Percentiles rank a stretch among this genome's conserved stretches.
These are phyloP conservation scores for Entomobrya multifasciata DNA, from an alignment of 2,888 invertebrate species.

Conservation along the genomic window DNA sequence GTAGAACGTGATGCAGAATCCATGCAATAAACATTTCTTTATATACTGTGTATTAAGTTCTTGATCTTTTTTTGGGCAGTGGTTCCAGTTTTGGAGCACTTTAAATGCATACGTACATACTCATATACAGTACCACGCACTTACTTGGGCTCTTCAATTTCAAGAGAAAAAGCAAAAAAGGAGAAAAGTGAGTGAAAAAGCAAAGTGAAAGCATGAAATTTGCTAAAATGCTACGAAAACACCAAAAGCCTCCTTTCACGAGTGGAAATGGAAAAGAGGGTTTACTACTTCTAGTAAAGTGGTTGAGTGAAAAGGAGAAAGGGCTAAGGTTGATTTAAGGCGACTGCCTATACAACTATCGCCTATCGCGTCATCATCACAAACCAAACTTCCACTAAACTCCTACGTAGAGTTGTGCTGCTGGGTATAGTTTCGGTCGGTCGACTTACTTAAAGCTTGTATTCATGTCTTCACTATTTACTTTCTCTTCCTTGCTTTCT, in stretches of 20 bases:
- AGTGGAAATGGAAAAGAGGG: not conserved
- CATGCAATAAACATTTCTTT: not conserved
- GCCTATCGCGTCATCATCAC: not conserved
- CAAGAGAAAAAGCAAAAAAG: slow-evolving; percentile 3
- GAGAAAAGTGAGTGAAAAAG: slow-evolving; percentile 14
- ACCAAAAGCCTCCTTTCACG: slow-evolving; percentile 5
- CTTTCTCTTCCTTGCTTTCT: slow-evolving; percentile 8
- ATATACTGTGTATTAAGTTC: slow-evolving; percentile 30
- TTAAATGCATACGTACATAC: not conserved
- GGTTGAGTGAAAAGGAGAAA: slow-evolving; percentile 37
- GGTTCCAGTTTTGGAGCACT: slow-evolving; percentile 16
- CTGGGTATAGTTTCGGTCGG: not conserved
- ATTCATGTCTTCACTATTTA: not conserved
- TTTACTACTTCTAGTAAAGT: slow-evolving; percentile 23
- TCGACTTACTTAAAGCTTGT: not conserved
- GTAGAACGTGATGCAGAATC: not conserved
- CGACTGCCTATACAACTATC: slow-evolving; percentile 43
- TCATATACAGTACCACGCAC: slow-evolving; percentile 13
- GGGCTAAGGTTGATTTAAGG: slow-evolving; percentile 64
- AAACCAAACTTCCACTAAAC: not conserved
- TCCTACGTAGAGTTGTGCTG: no score
- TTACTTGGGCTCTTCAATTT: slow-evolving; percentile 26
- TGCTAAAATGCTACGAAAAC: slow-evolving; percentile 20
- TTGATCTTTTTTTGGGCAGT: slow-evolving; percentile 35
- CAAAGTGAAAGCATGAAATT: slow-evolving; percentile 14